A percentile compares a stretch with the other conserved stretches of the same genome.
phyloP scores from a whole-genome alignment of 2,113 vertebrate species.

The Haplotaxodon microlepis region DNA sequence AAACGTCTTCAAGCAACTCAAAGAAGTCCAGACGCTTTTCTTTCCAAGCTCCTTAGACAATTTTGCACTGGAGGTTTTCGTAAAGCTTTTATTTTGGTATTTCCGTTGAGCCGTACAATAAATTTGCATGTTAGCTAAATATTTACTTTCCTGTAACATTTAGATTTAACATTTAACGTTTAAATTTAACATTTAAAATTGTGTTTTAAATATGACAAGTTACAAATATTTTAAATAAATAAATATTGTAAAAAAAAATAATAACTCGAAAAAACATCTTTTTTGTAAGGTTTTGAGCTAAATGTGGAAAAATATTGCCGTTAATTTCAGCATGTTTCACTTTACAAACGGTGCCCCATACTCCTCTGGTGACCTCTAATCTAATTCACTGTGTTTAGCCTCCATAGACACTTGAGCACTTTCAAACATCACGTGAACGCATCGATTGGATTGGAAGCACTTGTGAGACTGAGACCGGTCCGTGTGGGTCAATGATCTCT shows the following conservation, averaged over 20 bases:
- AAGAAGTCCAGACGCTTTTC: too few species aligned
- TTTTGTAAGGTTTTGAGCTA: not conserved
- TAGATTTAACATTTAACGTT: accelerated
- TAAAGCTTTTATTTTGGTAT: not conserved
- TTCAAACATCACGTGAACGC: not conserved
- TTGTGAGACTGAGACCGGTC: not conserved
- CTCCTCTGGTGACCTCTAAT: not conserved
- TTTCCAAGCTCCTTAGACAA: too few species aligned
- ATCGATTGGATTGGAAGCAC: not conserved
- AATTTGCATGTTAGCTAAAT: not conserved
- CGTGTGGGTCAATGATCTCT: slow-evolving; percentile 8
- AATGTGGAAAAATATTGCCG: not conserved
- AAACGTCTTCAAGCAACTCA: too few species aligned
- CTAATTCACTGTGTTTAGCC: not conserved
- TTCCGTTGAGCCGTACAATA: not conserved
- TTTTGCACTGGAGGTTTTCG: not conserved
- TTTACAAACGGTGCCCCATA: not conserved
- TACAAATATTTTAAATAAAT: not conserved
- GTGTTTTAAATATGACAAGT: not conserved
- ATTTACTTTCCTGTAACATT: not conserved
- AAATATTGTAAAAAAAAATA: not conserved
- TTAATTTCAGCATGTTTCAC: not conserved
- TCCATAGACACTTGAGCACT: not conserved
- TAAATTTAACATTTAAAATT: not conserved
- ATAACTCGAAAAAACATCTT: not conserved